Base-by-base conservation (phyloP, 2,113 vertebrate genomes). In the Chaetorhynchus papuensis region DNA sequence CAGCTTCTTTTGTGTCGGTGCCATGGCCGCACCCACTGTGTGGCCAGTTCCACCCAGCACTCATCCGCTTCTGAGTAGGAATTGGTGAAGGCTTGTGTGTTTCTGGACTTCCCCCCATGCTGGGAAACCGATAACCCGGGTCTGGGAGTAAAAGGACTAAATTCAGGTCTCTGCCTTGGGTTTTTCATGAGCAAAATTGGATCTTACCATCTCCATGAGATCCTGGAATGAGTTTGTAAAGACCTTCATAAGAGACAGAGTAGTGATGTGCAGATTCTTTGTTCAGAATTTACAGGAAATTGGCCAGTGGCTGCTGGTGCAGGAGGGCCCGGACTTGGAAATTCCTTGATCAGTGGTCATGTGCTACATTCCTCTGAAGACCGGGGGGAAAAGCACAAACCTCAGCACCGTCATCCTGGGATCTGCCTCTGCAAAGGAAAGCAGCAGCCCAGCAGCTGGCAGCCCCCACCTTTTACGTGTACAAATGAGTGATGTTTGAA, bases 11-110 rank as follows among this genome's bases (percentile, higher is more conserved):
- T 85, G 66, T 94, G 81, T 72, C 5, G 0, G 41, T 4, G 60
- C 79, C 76, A 39, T 93, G 79, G 85, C 94, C 68, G 23, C 94
- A 84, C 93, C 96, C 41, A 1, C 71, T 94, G 88, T 77, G 85
- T 60, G 90, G 88, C 76, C 94, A 96, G 90, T 96, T 94, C 95
- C 92, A 87, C 90, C 87, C 90, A 92, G 70, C 66, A 33, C 57
- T 96, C 84, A 84, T 88, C 82, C 56, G 52, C 72, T 81, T 94
- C 92, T 90, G 84, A 82, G 84, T 33, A 60, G 74, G 89, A 89
- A 78, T 7, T 86, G 86, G 72, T 52, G 89, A 89, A 94, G 69
- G 35, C 64, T 70, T 63, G 9, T 70, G 81, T 57, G 47, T 37
- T 65, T 74, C 47, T 78, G 88, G 68, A 42, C 71, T 71, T 78